phyloP scores from a whole-genome alignment of 2,113 vertebrate genomes.

The Strix aluco region DNA sequence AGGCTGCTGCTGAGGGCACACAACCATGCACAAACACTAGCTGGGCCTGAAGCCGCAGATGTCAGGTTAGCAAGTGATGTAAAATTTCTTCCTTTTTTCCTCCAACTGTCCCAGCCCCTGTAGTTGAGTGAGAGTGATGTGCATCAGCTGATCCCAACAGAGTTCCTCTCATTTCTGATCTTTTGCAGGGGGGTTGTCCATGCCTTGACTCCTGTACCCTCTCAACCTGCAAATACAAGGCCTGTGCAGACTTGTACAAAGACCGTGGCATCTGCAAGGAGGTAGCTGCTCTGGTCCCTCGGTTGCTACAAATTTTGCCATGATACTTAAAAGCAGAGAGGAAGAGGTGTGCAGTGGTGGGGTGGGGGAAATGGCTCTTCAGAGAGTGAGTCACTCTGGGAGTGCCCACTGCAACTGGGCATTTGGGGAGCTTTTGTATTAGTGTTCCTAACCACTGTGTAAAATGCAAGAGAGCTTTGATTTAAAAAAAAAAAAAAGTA shows the following conservation, averaged over 20 bases:
- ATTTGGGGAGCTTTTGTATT: not conserved
- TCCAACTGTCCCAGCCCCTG: accelerated
- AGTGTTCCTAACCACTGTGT: not conserved
- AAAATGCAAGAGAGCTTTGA: not conserved
- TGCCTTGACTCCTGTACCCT: not conserved
- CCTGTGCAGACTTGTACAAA: not conserved
- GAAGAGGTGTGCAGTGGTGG: not conserved
- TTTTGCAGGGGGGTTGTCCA: not conserved
- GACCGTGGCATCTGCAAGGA: not conserved
- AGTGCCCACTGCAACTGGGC: accelerated
- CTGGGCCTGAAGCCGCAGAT: not conserved
- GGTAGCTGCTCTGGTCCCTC: not conserved
- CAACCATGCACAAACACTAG: accelerated
- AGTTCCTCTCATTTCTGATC: not conserved
- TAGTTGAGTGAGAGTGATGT: not conserved
- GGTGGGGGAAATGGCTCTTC: not conserved
- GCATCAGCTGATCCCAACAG: not conserved
- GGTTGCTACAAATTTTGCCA: not conserved
- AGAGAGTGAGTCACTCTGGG: not conserved
- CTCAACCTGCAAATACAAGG: not conserved
- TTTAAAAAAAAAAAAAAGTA: not conserved
- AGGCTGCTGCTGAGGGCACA: not conserved
- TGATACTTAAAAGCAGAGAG: not conserved
- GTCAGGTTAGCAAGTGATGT: not conserved
- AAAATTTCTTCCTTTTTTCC: not conserved